Percentiles rank a stretch among this genome's conserved stretches.
Conservation (phyloP, 2,113 vertebrate genomes). For the Rhea pennata region DNA sequence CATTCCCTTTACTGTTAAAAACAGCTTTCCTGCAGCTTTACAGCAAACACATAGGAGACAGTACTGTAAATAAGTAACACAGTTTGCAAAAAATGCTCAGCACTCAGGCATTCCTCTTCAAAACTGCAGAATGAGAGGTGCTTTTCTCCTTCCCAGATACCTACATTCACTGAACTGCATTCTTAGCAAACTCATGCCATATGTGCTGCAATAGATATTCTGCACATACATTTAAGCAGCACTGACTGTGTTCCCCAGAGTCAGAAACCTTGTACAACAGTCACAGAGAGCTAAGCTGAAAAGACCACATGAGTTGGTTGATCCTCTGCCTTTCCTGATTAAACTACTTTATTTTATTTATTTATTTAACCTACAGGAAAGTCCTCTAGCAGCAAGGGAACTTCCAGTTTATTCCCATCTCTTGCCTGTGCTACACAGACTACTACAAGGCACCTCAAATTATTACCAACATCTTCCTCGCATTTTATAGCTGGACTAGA, state of each 20-base stretch:
- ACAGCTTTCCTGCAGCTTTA: background rate
- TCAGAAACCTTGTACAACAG: background rate
- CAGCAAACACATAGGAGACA: background rate
- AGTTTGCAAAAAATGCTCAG: background rate
- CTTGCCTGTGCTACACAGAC: background rate
- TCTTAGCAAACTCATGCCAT: background rate
- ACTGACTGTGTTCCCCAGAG: background rate
- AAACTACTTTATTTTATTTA: background rate
- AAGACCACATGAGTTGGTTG: background rate
- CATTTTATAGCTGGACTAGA: background rate
- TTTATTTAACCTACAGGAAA: background rate
- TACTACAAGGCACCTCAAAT: no score
- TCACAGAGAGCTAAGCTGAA: background rate
- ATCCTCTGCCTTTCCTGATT: background rate
- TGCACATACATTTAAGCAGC: background rate
- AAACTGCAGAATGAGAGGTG: background rate
- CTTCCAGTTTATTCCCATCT: background rate
- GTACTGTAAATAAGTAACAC: background rate
- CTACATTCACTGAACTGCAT: background rate
- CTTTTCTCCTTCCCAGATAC: background rate
- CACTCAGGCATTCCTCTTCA: background rate
- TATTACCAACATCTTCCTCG: background rate
- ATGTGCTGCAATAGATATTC: background rate
- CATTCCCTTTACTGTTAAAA: background rate
- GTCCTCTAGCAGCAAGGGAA: background rate